Base-by-base conservation (phyloP, 2,888 invertebrate genomes). In the Agrotis segetum region DNA sequence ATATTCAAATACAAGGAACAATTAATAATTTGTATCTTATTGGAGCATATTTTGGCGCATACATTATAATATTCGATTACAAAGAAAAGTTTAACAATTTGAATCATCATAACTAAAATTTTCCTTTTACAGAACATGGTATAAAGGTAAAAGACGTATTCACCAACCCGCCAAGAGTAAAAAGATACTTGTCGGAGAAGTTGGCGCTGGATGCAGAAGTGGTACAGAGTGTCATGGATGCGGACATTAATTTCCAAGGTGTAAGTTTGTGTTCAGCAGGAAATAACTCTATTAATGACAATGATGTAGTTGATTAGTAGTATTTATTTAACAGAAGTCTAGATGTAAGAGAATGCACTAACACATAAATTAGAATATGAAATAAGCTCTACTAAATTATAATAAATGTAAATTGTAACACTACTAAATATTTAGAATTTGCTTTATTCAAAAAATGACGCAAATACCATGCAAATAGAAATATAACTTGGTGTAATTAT, bases 61-160 rank as follows among this genome's bases (percentile, higher is more conserved):
- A 40, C 40, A 40, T 11, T 40, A 40, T 11, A 40, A 11, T 40
- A 40, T 40, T 40, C 40, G 40, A 40, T 40, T 11, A 11, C 1
- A 40, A 40, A 40, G 11, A 11, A 40, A 40, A 40, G 11, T 40
- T 34, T 40, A 40, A 40, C 11, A 40, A 40, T 11, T 40, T 40
- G 40, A 40, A 40, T 40, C 16, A 21, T 21, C 6, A 4, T 2
- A 21, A 4, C 52, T 44, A 50, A 14, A 2, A 24, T 68, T 46
- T 74, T 60, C 75, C 66, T 69, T 76, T 93, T 91, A 24, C 90
- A 97, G 97, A 93, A 88, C 92, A 96, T 60, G 97, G 97, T n/a
- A 88, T 97, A 19, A 93, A 88, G 81, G 91, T 97, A 3, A 88
- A 89, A 4, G 96, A 97, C 74, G 80, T 97, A 62, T 97, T 97